Conservation (phyloP, 2,797 vertebrate species). For the Aplochiton taeniatus region DNA sequence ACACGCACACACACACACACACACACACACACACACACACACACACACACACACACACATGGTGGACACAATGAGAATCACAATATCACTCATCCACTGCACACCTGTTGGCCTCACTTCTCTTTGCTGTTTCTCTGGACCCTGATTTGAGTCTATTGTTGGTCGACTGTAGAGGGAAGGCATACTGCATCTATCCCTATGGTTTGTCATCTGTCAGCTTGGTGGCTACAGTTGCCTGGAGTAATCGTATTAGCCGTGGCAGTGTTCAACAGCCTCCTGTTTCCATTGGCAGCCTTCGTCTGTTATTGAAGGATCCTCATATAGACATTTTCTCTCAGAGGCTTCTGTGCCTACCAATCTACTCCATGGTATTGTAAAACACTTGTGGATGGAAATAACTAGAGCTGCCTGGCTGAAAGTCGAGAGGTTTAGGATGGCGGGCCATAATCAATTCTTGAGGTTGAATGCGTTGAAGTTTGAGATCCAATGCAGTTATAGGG, state of each 20-base stretch:
- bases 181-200: neutral
- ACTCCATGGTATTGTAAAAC: slow-evolving; percentile 45
- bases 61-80: too few relatives aligned
- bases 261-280: slow-evolving; percentile 8
- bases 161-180: neutral
- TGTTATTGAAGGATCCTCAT: slow-evolving; percentile 10
- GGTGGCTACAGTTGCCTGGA: neutral
- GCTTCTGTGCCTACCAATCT: slow-evolving; percentile 26
- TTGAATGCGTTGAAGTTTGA: too few relatives aligned
- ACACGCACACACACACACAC: too few relatives aligned
- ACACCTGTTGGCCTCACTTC: too few relatives aligned
- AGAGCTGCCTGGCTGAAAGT: slow-evolving; percentile 36
- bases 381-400: slow-evolving; percentile 29
- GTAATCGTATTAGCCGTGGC: neutral
- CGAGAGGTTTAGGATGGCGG: slow-evolving; percentile 43
- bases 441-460: slow-evolving; percentile 20
- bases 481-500: too few relatives aligned
- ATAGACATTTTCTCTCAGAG: slow-evolving; percentile 1
- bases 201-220: neutral
- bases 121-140: slow-evolving; percentile 37
- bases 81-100: too few relatives aligned
- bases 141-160: slow-evolving; percentile 32
- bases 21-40: too few relatives aligned
- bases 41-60: too few relatives aligned
- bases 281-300: slow-evolving; percentile 1